Percentiles rank a stretch among this genome's conserved stretches.
Evolutionary conservation across 2,888 invertebrate species (phyloP).

Genomic region (Agrochola litura): DNA sequence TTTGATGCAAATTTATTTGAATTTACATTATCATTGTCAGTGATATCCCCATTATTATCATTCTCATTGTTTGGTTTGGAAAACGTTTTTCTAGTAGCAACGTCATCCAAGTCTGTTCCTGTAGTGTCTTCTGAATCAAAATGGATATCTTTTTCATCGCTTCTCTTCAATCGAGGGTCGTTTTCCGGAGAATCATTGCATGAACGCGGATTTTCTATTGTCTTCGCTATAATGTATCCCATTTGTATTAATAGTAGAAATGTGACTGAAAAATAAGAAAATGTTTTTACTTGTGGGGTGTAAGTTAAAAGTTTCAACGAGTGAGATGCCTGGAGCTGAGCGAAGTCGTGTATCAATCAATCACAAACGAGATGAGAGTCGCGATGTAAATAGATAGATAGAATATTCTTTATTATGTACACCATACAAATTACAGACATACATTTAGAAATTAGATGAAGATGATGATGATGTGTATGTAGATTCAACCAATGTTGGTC

Average conservation of each 20-base stretch:
- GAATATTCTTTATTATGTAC: no score
- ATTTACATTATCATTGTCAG: not conserved
- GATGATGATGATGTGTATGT: no score
- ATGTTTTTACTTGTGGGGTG: not conserved
- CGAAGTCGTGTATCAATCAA: no score
- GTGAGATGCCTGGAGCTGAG: not conserved
- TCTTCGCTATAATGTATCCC: constrained; percentile 16
- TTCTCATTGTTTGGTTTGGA: not conserved
- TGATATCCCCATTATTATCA: not conserved
- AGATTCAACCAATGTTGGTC: not conserved
- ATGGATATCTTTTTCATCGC: constrained; percentile 8
- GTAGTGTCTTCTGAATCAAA: not conserved
- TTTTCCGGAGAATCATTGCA: constrained; percentile 13
- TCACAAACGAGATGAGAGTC: not conserved
- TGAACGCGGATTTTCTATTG: not conserved
- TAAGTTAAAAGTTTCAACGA: not conserved
- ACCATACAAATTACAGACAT: no score
- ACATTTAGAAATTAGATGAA: no score
- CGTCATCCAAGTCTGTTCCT: not conserved
- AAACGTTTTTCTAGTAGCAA: not conserved
- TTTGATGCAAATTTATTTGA: not conserved
- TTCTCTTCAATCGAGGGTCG: constrained; percentile 12
- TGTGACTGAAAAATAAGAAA: constrained; percentile 33
- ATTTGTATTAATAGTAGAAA: constrained; percentile 26
- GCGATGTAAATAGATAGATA: not conserved